Percentiles rank a stretch among this genome's conserved stretches.
phyloP scores from a whole-genome alignment of 2,797 vertebrate genomes.

The Adelosebastes latens region DNA sequence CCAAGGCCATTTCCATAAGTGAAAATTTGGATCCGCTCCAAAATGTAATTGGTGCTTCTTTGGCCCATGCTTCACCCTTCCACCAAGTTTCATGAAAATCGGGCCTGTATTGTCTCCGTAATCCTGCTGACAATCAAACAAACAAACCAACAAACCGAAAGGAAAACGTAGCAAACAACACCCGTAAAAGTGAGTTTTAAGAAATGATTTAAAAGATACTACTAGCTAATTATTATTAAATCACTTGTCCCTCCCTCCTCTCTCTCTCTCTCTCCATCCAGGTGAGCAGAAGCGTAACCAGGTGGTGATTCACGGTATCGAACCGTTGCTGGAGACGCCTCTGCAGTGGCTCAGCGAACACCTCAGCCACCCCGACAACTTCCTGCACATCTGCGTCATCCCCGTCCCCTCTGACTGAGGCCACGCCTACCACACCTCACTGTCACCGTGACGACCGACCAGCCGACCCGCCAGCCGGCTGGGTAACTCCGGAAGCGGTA shows the following conservation, averaged over 20 bases:
- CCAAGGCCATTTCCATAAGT: neutral
- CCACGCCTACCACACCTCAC: neutral
- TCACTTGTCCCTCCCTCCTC: rapidly evolving
- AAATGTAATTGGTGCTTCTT: neutral
- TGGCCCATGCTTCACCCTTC: neutral
- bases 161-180: neutral
- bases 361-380: constrained; percentile 99
- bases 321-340: constrained; percentile 96
- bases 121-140: neutral
- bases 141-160: neutral
- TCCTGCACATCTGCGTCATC: constrained; percentile 95
- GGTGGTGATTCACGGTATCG: constrained; percentile 97
- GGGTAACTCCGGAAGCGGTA: neutral
- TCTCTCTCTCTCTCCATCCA: constrained; percentile 48
- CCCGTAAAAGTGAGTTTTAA: neutral
- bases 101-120: neutral
- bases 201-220: neutral
- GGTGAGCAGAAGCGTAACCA: constrained; percentile 92
- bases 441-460: neutral
- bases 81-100: neutral
- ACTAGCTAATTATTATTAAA: neutral
- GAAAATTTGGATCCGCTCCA: no score
- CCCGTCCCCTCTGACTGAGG: constrained; percentile 90
- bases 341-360: constrained; percentile 98
- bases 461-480: neutral